phyloP scores from a whole-genome alignment of 2,797 vertebrate genomes.

The Euphonia xanthogaster region DNA sequence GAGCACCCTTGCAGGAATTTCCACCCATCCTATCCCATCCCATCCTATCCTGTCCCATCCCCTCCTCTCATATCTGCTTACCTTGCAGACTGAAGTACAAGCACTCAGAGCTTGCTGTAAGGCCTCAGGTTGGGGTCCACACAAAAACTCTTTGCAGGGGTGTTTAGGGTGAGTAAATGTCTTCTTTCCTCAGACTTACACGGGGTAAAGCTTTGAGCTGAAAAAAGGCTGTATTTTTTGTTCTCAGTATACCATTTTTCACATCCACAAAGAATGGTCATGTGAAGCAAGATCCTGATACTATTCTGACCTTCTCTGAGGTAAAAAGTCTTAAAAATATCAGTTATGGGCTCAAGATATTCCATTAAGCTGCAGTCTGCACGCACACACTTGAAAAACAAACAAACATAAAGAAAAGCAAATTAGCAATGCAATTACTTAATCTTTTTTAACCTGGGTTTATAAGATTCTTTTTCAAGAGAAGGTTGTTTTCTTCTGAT shows the following conservation, averaged over 20 bases:
- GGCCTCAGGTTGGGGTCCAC: neutral
- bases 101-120: neutral
- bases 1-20: neutral
- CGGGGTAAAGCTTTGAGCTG: neutral
- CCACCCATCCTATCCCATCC: neutral
- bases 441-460: neutral
- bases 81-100: neutral
- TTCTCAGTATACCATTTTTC: neutral
- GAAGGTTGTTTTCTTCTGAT: neutral
- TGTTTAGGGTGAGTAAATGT: neutral
- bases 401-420: neutral
- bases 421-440: neutral
- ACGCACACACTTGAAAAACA: neutral
- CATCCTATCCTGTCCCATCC: accelerated
- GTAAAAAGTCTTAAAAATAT: neutral
- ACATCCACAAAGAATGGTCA: neutral
- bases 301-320: neutral
- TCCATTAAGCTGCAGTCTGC: neutral
- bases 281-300: neutral
- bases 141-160: neutral
- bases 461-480: neutral
- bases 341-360: neutral
- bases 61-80: neutral
- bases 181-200: neutral
- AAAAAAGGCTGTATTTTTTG: neutral